These are phyloP conservation scores for Acrocephalus arundinaceus DNA, from an alignment of 2,113 vertebrate species.

Conservation along the genomic window DNA sequence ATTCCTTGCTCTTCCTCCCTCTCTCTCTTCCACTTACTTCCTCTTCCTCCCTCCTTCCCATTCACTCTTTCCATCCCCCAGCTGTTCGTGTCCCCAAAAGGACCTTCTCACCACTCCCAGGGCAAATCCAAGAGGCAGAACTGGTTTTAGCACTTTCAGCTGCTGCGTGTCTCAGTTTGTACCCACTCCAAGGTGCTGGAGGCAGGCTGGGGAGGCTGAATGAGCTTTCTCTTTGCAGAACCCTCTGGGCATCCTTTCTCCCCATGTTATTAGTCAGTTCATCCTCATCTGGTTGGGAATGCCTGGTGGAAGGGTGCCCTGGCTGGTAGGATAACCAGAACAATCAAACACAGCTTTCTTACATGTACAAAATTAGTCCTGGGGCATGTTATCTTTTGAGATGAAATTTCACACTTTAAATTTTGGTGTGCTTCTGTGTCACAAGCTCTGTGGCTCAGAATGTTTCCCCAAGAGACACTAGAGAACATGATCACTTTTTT, in stretches of 20 bases:
- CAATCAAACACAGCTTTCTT: background rate
- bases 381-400: too few species aligned
- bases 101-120: background rate
- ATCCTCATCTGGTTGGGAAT: background rate
- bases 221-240: background rate
- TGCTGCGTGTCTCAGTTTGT: background rate
- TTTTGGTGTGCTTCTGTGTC: background rate
- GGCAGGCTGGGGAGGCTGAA: background rate
- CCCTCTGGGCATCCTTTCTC: background rate
- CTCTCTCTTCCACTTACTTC: background rate
- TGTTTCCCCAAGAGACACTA: accelerated
- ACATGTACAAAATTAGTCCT: background rate
- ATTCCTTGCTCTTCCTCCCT: background rate
- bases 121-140: background rate
- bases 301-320: background rate
- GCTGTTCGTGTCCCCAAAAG: background rate
- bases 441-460: background rate
- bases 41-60: background rate
- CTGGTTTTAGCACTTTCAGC: background rate
- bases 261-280: background rate
- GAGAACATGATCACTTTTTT: background rate
- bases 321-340: background rate
- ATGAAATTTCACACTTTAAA: background rate
- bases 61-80: background rate
- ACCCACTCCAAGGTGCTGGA: background rate